phyloP scores from a whole-genome alignment of 2,888 invertebrate genomes.

The Heliconius hortense region DNA sequence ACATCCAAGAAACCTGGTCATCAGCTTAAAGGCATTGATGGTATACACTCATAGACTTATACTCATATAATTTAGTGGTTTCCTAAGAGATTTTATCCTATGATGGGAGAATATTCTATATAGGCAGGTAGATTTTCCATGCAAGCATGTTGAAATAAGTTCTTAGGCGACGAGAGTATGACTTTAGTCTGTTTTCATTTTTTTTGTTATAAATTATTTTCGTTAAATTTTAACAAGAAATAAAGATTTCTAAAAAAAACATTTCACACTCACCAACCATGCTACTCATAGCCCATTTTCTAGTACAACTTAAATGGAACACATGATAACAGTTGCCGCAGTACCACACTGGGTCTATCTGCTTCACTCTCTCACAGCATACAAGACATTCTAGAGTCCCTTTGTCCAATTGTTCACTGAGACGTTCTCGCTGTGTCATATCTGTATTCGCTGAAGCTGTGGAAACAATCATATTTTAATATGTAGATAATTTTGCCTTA shows the following conservation, averaged over 20 bases:
- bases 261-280: constrained; percentile 79
- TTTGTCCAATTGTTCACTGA: constrained; percentile 91
- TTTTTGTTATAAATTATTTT: no score
- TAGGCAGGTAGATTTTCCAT: no score
- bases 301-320: constrained; percentile 94
- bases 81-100: no score
- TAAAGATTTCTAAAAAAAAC: background rate
- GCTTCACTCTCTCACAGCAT: constrained; percentile 93
- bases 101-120: no score
- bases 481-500: no score
- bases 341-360: constrained; percentile 93
- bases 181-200: no score
- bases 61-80: no score
- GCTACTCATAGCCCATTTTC: constrained; percentile 95
- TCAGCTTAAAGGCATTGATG: no score
- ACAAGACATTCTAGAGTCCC: constrained; percentile 96
- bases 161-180: no score
- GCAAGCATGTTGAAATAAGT: no score
- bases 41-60: no score
- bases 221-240: background rate
- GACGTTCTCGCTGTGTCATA: constrained; percentile 90
- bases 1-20: no score
- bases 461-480: background rate
- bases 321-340: constrained; percentile 96
- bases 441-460: constrained; percentile 65